Evolutionary conservation across 1,140 invertebrate species (phyloP).

Genomic region (Apis mellifera): DNA sequence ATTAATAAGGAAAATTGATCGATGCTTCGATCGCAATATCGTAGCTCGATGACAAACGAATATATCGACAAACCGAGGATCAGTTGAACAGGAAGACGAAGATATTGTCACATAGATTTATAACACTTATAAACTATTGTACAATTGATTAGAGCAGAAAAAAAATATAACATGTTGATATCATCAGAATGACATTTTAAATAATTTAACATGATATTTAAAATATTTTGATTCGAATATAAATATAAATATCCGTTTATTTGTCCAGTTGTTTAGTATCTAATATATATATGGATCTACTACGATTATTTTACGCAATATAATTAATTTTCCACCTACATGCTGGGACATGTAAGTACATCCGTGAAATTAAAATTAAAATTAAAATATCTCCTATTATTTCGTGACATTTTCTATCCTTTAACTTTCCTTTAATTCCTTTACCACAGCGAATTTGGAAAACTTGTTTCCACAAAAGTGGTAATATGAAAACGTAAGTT

Average conservation of each 20-base stretch:
- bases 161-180: neutral
- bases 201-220: neutral
- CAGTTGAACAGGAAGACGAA: neutral
- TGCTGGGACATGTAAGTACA: neutral
- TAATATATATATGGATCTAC: neutral
- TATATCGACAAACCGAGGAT: conserved; percentile 15
- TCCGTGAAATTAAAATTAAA: neutral
- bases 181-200: neutral
- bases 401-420: neutral
- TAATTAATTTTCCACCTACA: neutral
- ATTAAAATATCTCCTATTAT: neutral
- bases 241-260: neutral
- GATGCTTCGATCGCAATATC: neutral
- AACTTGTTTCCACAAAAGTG: too few species aligned
- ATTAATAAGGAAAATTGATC: neutral
- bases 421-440: neutral
- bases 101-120: conserved; percentile 15
- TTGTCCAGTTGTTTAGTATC: neutral
- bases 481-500: too few species aligned
- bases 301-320: neutral
- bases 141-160: neutral
- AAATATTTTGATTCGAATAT: neutral
- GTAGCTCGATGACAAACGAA: neutral
- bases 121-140: conserved; percentile 17
- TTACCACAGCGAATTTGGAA: neutral